These are phyloP conservation scores for Labeo rohita DNA, from an alignment of 2,113 vertebrate genomes.

Conservation along the genomic window DNA sequence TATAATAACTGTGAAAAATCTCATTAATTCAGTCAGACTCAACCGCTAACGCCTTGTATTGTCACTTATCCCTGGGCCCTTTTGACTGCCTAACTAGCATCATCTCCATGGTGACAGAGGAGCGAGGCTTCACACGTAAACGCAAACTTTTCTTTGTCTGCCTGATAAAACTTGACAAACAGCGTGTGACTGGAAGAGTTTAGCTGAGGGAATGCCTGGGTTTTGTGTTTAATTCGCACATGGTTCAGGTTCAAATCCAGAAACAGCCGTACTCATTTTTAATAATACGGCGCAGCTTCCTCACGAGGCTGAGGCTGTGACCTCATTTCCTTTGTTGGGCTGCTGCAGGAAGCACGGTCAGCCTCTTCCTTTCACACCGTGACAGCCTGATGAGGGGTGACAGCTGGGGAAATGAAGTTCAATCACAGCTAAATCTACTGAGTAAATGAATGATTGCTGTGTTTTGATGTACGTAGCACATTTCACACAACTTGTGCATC, in stretches of 20 bases:
- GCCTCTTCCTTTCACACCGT: conserved; percentile 40
- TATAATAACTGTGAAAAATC: conserved; percentile 99
- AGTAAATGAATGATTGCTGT: not conserved
- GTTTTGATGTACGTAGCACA: not conserved
- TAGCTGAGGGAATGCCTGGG: conserved; percentile 78
- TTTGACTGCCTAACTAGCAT: conserved; percentile 92
- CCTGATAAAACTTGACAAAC: conserved; percentile 98
- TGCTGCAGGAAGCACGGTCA: conserved; percentile 45
- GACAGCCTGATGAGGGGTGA: conserved; percentile 3
- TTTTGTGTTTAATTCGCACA: conserved; percentile 66
- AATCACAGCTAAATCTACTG: not conserved
- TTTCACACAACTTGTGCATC: not conserved
- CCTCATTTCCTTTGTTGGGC: conserved; percentile 35
- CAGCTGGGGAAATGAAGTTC: not conserved
- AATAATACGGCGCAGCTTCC: conserved; percentile 61
- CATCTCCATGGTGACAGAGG: conserved; percentile 94
- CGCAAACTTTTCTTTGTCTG: conserved; percentile 70
- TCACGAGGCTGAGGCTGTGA: not conserved
- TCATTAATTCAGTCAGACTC: conserved; percentile 96
- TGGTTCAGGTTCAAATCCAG: conserved; percentile 78
- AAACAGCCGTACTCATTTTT: conserved; percentile 78
- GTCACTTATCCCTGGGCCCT: conserved; percentile 94
- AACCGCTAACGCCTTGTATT: conserved; percentile 96
- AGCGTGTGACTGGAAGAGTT: conserved; percentile 91
- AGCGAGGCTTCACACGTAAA: conserved; percentile 90